A percentile compares a stretch with the other conserved stretches of the same genome.
Conservation (phyloP, 2,113 vertebrate genomes). For the Podarcis raffonei region DNA sequence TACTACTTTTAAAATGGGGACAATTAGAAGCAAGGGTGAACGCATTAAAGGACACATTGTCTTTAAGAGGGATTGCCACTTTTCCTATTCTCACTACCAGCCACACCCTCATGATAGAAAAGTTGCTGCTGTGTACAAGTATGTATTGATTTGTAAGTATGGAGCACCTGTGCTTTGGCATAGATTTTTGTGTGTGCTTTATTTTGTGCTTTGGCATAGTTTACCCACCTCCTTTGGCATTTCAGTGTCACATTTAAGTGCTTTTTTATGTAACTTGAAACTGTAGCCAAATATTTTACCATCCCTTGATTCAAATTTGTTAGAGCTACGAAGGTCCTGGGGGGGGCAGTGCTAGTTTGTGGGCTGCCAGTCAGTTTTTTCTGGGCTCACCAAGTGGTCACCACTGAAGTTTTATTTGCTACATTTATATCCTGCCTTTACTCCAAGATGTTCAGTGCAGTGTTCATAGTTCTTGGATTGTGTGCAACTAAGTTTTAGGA, state of each 20-base stretch:
- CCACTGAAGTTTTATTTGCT: neutral
- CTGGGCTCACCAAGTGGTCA: no score
- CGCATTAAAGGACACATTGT: neutral
- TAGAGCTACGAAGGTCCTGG: neutral
- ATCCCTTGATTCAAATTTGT: neutral
- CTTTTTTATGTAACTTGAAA: neutral
- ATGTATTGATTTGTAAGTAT: neutral
- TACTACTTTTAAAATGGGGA: neutral
- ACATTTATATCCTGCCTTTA: no score
- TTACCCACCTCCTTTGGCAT: neutral
- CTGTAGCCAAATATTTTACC: neutral
- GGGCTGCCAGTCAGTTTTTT: no score
- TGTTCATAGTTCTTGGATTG: neutral
- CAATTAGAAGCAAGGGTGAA: neutral
- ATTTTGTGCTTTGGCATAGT: neutral
- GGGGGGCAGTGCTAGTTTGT: neutral
- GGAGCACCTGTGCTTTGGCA: neutral
- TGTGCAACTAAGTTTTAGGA: no score
- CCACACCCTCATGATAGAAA: neutral
- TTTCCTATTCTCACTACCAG: neutral
- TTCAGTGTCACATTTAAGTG: neutral
- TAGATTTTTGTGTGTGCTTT: no score
- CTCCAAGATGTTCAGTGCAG: no score
- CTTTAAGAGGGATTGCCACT: neutral
- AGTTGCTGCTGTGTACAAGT: neutral